phyloP scores from a whole-genome alignment of 2,888 invertebrate species.

The Drosophila niveifrons region DNA sequence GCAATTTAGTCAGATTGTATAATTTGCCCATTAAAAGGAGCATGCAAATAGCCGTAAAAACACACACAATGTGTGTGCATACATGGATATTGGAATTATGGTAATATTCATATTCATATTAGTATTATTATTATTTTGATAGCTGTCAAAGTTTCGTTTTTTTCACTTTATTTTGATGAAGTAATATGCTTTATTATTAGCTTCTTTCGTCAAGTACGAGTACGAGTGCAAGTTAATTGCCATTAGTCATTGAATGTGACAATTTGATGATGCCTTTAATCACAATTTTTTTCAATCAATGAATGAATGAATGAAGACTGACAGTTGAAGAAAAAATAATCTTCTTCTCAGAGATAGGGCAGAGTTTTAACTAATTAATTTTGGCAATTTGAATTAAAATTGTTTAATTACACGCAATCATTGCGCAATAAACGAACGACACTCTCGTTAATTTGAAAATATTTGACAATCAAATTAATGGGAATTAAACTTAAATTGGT shows the following conservation, averaged over 20 bases:
- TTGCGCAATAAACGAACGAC: slow-evolving; percentile 28
- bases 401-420: slow-evolving; percentile 28
- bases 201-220: slow-evolving; percentile 32
- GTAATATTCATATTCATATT: slow-evolving; percentile 20
- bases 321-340: not conserved
- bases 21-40: slow-evolving; percentile 47
- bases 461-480: slow-evolving; percentile 18
- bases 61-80: slow-evolving; percentile 14
- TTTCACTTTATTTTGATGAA: slow-evolving; percentile 26
- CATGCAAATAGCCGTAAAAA: slow-evolving; percentile 29
- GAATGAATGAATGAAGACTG: slow-evolving; percentile 30
- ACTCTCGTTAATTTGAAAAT: slow-evolving; percentile 13
- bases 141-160: slow-evolving; percentile 41
- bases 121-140: slow-evolving; percentile 38
- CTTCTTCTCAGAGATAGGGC: slow-evolving; percentile 4
- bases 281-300: slow-evolving; percentile 12
- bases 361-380: slow-evolving; percentile 16
- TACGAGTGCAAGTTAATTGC: slow-evolving; percentile 5
- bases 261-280: slow-evolving; percentile 23
- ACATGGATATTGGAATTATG: slow-evolving; percentile 41
- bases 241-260: slow-evolving; percentile 49
- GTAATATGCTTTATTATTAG: slow-evolving; percentile 65
- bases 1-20: slow-evolving; percentile 50
- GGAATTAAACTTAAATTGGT: slow-evolving; percentile 30
- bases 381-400: slow-evolving; percentile 13